A percentile compares a stretch with the other conserved stretches of the same genome.
Evolutionary conservation across 2,888 invertebrate genomes (phyloP).

Genomic region (Eucriotettix oculatus): DNA sequence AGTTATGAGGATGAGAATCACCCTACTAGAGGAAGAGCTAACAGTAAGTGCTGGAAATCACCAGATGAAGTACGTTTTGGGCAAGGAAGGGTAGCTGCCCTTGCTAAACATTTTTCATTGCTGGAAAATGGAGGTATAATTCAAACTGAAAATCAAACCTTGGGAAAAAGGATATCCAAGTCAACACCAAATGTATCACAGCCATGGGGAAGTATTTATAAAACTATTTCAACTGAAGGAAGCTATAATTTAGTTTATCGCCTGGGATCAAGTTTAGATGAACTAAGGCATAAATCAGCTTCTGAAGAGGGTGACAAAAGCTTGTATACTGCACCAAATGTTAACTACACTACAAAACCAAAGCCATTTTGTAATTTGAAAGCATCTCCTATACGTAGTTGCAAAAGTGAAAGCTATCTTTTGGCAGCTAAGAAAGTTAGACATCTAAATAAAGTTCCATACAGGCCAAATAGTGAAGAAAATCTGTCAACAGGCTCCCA

Average conservation of each 20-base stretch:
- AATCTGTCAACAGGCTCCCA: too few species aligned
- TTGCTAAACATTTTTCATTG: slow-evolving; percentile 44
- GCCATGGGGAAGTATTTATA: not conserved
- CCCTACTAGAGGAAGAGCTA: not conserved
- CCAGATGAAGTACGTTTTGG: slow-evolving; percentile 52
- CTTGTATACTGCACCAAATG: too few species aligned
- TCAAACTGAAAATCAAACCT: not conserved
- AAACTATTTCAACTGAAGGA: not conserved
- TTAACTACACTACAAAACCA: not conserved
- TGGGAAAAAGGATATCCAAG: slow-evolving; percentile 25
- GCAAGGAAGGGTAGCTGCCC: slow-evolving; percentile 49
- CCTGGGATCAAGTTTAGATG: not conserved
- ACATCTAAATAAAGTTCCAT: not conserved
- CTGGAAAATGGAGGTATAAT: slow-evolving; percentile 6
- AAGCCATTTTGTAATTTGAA: not conserved
- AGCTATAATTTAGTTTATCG: not conserved
- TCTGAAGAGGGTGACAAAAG: too few species aligned
- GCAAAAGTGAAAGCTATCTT: not conserved
- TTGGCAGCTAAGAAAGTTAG: not conserved
- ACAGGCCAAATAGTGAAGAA: too few species aligned
- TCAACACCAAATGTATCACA: slow-evolving; percentile 21
- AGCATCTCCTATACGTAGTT: not conserved
- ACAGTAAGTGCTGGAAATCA: slow-evolving; percentile 45
- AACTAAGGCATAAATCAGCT: not conserved
- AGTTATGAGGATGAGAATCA: not conserved